Evolutionary conservation across 2,113 vertebrate genomes (phyloP), one percentile per base, ranked within the genome.

Genomic region (Egretta garzetta): DNA sequence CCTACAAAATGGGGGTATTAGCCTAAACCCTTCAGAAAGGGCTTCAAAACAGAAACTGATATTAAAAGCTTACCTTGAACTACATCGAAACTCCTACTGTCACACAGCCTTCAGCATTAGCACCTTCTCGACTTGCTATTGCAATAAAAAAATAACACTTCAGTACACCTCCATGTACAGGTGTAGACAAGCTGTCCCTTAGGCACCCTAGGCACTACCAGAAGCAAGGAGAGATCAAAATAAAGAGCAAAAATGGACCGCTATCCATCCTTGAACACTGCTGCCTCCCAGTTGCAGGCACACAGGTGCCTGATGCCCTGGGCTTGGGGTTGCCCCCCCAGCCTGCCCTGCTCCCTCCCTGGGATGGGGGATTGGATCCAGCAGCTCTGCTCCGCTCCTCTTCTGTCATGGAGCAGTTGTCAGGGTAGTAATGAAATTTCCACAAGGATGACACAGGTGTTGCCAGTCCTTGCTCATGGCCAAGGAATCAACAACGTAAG

Each of bases 61-160:
- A 63, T 80, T 80, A 76, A 74, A 93, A 75, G 23, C 33, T 75
- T 71, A 62, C 45, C 39, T 9, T 84, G 92, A 93, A 47, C 50
- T 53, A 63, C 50, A 58, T 53, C 14, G 55, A 80, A 33, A 47
- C 26, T 80, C 49, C 60, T 82, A 50, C 84, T 90, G 49, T 80
- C 68, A 93, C 62, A 41, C 0, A 58, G 50, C 72, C 45, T 88
- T 74, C 70, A 67, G 17, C 33, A 10, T 79, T 89, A 82, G 32
- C 55, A 30, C 49, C 74, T 90, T 21, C 49, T 74, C 62, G 41
- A 58, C 59, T 71, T 80, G 68, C 10, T 81, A 27, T 20, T 56
- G 39, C 83, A 88, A 80, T 21, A 39, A 45, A 81, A 80, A 60
- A 41, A 5, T 1, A 86, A 77, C 43, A 66, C 28, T 74, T 84